Evolutionary conservation across 2,888 invertebrate genomes (phyloP).

Genomic region (Tachina lurida): DNA sequence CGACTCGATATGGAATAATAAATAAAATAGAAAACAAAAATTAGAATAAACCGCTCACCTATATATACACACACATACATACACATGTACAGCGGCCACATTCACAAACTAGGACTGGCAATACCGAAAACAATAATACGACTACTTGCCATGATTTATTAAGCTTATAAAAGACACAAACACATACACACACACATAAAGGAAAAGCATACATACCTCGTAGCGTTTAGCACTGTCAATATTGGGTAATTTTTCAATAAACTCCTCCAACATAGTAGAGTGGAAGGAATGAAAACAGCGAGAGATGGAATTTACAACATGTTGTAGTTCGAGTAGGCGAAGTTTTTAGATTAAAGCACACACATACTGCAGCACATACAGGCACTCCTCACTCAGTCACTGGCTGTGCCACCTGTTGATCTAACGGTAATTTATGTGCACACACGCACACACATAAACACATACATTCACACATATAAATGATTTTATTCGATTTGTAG

Average conservation of each 20-base stretch:
- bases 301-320: conserved; percentile 46
- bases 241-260: conserved; percentile 76
- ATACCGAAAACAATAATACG: conserved; percentile 48
- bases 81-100: not conserved
- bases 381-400: not conserved
- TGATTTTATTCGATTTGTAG: conserved; percentile 4
- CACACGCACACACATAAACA: not conserved
- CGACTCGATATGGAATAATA: conserved; percentile 17
- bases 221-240: conserved; percentile 73
- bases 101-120: not conserved
- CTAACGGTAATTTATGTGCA: conserved; percentile 52
- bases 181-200: not conserved
- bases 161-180: conserved; percentile 43
- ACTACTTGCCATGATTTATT: conserved; percentile 61
- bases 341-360: conserved; percentile 36
- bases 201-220: conserved; percentile 67
- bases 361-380: not conserved
- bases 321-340: conserved; percentile 36
- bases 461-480: not conserved
- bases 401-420: conserved; percentile 49
- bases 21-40: conserved; percentile 52
- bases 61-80: not conserved
- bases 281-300: conserved; percentile 26
- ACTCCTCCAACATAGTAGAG: conserved; percentile 75
- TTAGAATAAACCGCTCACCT: conserved; percentile 52